Base-by-base conservation (phyloP, 2,797 vertebrate species). In the Tokudaia muenninki region DNA sequence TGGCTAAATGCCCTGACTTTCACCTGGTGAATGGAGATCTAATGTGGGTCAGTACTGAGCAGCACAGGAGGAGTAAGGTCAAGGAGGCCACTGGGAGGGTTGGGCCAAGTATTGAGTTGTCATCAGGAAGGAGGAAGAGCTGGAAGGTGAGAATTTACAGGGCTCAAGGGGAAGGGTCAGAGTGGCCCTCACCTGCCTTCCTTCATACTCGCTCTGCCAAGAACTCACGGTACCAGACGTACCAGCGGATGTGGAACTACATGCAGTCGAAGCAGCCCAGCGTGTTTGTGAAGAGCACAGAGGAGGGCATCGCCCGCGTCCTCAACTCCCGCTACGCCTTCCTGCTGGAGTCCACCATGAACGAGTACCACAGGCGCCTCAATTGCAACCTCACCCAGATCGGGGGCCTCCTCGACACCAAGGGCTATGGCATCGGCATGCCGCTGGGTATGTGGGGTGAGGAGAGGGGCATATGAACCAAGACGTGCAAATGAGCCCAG, bases 201-300 rank as follows among this genome's bases (percentile, higher is more conserved):
- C 63, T 2, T 41, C n/a, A 8, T 47, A 3, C 50, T 50, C 21
- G 10, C 34, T 55, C 61, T 52, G 2, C 31, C 44, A 98, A 99
- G 99, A 99, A 99, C 96, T 99, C 99, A 0, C 98, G 99, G 70
- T 99, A 99, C 98, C 99, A 99, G 98, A 99, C 99, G 0, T 99
- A 99, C 98, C 99, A 99, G 98, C 99, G 99, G 8, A 99, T 99
- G 99, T 99, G 99, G 99, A 99, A 99, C 98, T 99, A 99, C 99
- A 99, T 99, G 99, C 98, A 99, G 94, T 99, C 99, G 0, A 99
- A 99, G 98, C 99, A 99, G 98, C 99, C 99, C 90, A 99, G 99
- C 1, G 99, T 99, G 93, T 99, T 99, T 0, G 99, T 99, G 94
- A 99, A 99, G 98, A 99, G 99, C 99, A 99, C 99, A 0, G 99